phyloP scores from a whole-genome alignment of 2,113 vertebrate genomes.

The Lipophrys pholis region DNA sequence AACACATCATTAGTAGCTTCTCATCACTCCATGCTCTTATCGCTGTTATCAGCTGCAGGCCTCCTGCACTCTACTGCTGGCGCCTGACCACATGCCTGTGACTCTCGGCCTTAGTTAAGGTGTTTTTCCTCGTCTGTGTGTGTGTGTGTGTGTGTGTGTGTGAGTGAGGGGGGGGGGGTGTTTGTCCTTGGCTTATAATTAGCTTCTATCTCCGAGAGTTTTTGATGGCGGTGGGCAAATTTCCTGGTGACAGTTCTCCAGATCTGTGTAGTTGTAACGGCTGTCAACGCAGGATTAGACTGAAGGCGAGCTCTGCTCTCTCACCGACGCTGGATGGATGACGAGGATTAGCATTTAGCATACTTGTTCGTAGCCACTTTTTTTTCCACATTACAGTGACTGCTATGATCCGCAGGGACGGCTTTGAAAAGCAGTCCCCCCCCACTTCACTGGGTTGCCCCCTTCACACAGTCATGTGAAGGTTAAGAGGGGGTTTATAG shows the following conservation, averaged over 20 bases:
- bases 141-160: conserved; percentile 15
- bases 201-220: conserved; percentile 76
- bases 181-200: conserved; percentile 86
- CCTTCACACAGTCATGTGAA: conserved; percentile 36
- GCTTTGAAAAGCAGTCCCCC: conserved; percentile 15
- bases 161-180: conserved; percentile 6
- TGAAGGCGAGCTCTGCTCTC: conserved; percentile 11
- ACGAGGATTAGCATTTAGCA: not conserved
- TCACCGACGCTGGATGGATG: too few relatives aligned
- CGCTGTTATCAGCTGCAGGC: conserved; percentile 65
- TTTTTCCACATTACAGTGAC: conserved; percentile 41
- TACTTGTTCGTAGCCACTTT: conserved; percentile 12
- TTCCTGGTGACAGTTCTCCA: conserved; percentile 53
- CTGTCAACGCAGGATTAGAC: conserved; percentile 32
- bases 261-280: conserved; percentile 73
- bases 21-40: conserved; percentile 66
- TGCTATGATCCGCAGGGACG: conserved; percentile 1
- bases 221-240: conserved; percentile 45
- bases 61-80: conserved; percentile 54
- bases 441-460: conserved; percentile 16
- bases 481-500: conserved; percentile 64
- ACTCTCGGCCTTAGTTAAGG: conserved; percentile 74
- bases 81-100: conserved; percentile 65
- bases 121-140: conserved; percentile 55
- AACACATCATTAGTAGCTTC: conserved; percentile 21